These are phyloP conservation scores for Venustaconcha ellipsiformis DNA, from an alignment of 1,140 invertebrate species.

Conservation along the genomic window DNA sequence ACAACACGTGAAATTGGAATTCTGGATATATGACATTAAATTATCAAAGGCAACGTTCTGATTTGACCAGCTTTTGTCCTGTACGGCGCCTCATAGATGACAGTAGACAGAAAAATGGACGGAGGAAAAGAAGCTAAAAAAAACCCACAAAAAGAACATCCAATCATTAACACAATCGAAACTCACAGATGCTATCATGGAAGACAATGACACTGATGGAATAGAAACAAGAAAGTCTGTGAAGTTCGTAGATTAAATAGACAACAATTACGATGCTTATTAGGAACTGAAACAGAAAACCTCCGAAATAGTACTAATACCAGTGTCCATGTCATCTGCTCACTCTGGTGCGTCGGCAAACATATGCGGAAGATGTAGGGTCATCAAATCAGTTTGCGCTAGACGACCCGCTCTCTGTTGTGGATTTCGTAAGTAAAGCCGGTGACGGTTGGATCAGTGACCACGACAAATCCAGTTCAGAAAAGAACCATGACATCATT, in stretches of 20 bases:
- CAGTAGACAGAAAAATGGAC: not conserved
- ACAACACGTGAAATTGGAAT: too few species aligned
- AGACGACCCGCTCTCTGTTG: slow-evolving; percentile 13
- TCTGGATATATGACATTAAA: too few species aligned
- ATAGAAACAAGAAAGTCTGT: not conserved
- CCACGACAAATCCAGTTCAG: too few species aligned
- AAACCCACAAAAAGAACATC: not conserved
- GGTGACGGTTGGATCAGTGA: too few species aligned
- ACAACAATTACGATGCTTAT: slow-evolving; percentile 8
- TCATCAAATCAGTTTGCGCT: slow-evolving; percentile 19
- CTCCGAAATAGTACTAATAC: not conserved
- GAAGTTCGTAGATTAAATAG: not conserved
- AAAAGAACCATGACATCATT: too few species aligned
- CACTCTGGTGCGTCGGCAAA: not conserved
- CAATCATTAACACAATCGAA: slow-evolving; percentile 20
- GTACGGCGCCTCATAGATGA: not conserved
- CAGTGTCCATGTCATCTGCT: slow-evolving; percentile 1
- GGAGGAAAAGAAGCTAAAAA: slow-evolving; percentile 7
- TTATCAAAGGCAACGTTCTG: too few species aligned
- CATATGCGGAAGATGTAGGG: slow-evolving; percentile 12
- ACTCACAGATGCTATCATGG: slow-evolving; percentile 10
- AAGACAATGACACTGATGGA: slow-evolving; percentile 17
- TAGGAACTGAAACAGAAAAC: slow-evolving; percentile 9
- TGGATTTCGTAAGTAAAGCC: slow-evolving; percentile 13
- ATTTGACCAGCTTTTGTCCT: too few species aligned